Evolutionary conservation across 2,888 invertebrate genomes (phyloP).

Genomic region (Archips xylosteana): DNA sequence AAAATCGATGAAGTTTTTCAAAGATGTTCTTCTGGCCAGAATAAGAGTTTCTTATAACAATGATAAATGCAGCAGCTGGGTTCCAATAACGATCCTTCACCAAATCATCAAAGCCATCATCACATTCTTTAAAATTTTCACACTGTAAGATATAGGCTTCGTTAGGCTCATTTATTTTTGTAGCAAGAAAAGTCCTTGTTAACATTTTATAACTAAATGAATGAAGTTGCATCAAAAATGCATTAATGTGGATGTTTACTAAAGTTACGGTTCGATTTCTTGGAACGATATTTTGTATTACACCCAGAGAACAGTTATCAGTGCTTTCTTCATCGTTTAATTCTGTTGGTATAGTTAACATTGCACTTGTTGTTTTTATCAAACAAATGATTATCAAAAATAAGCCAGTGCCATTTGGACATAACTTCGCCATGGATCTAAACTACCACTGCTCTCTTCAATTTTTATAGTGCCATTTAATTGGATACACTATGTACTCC

Average conservation of each 20-base stretch:
- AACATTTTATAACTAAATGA: slow-evolving; percentile 13
- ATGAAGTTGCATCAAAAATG: slow-evolving; percentile 23
- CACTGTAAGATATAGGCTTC: slow-evolving; percentile 32
- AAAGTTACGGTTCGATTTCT: slow-evolving; percentile 33
- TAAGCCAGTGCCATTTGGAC: not conserved
- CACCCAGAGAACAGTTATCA: slow-evolving; percentile 10
- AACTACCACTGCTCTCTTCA: not conserved
- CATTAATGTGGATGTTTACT: slow-evolving; percentile 31
- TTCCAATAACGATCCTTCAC: slow-evolving; percentile 42
- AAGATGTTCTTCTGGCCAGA: slow-evolving; percentile 21
- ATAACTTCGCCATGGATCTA: slow-evolving; percentile 17
- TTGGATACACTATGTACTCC: not conserved
- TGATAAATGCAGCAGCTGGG: slow-evolving; percentile 36
- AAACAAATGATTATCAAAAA: slow-evolving; percentile 1
- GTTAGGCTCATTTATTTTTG: slow-evolving; percentile 21
- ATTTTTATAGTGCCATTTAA: not conserved
- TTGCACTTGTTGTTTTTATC: not conserved
- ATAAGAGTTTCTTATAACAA: slow-evolving; percentile 12
- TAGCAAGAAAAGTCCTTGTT: slow-evolving; percentile 28
- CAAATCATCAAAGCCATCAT: slow-evolving; percentile 31
- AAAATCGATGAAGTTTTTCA: slow-evolving; percentile 32
- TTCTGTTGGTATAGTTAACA: not conserved
- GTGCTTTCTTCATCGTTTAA: slow-evolving; percentile 6
- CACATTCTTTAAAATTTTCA: slow-evolving; percentile 24
- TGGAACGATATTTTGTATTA: slow-evolving; percentile 6